Percentiles rank a stretch among this genome's conserved stretches.
phyloP scores from a whole-genome alignment of 2,888 invertebrate species.

The Rhyacophila evoluta region DNA sequence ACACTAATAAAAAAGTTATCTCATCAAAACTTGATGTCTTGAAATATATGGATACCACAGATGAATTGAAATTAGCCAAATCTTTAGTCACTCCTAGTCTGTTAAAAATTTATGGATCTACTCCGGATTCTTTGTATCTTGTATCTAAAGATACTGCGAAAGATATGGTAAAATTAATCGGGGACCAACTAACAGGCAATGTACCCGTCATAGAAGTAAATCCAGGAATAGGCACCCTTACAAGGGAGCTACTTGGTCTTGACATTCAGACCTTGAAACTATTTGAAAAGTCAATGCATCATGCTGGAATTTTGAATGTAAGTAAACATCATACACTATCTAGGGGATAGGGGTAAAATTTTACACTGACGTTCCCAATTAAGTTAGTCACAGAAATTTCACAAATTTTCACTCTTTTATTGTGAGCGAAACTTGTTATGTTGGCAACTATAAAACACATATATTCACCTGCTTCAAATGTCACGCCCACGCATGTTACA shows the following conservation, averaged over 20 bases:
- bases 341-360: too few species aligned
- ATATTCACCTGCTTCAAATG: too few species aligned
- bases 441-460: background rate
- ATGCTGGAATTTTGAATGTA: conserved; percentile 65
- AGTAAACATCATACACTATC: conserved; percentile 57
- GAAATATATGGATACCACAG: conserved; percentile 53
- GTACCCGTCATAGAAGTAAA: conserved; percentile 74
- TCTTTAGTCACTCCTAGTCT: background rate
- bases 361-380: too few species aligned
- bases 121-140: conserved; percentile 64
- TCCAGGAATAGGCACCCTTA: conserved; percentile 77
- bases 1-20: background rate
- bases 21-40: too few species aligned
- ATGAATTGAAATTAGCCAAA: background rate
- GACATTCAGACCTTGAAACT: conserved; percentile 69
- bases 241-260: conserved; percentile 69
- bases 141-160: conserved; percentile 64
- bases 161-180: conserved; percentile 61
- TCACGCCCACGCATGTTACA: too few species aligned
- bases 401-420: too few species aligned
- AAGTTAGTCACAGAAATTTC: background rate
- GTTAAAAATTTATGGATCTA: conserved; percentile 57
- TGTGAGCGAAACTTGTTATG: too few species aligned
- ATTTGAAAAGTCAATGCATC: conserved; percentile 71
- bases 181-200: conserved; percentile 59